These are phyloP conservation scores for Helleia helle DNA, from an alignment of 2,888 invertebrate genomes.

Conservation along the genomic window DNA sequence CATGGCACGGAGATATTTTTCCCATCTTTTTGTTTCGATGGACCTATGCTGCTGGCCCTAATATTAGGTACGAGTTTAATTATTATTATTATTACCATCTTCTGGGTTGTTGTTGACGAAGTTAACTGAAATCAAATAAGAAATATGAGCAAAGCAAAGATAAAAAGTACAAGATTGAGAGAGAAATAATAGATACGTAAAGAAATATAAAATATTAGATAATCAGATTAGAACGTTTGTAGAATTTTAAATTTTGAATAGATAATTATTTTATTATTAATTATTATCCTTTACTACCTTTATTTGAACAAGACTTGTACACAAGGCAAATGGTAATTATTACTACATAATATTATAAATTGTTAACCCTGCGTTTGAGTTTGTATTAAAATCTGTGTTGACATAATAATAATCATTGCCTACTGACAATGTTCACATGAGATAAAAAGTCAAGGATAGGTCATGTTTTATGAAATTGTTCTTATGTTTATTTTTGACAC, in stretches of 20 bases:
- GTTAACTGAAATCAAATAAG: conserved; percentile 21
- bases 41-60: too few relatives aligned
- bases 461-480: not conserved
- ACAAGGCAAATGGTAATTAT: too few relatives aligned
- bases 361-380: not conserved
- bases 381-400: not conserved
- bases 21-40: too few relatives aligned
- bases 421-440: too few relatives aligned
- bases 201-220: not conserved
- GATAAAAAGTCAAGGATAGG: not conserved
- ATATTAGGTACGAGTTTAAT: too few relatives aligned
- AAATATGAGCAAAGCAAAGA: conserved; percentile 6
- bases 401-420: too few relatives aligned
- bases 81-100: not conserved
- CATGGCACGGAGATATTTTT: too few relatives aligned
- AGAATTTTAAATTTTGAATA: too few relatives aligned
- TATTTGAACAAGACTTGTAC: too few relatives aligned
- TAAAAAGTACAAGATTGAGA: not conserved
- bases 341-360: too few relatives aligned
- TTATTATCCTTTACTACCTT: too few relatives aligned
- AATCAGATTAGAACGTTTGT: not conserved
- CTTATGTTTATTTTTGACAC: not conserved
- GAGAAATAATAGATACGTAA: not conserved
- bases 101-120: conserved; percentile 24
- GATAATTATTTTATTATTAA: too few relatives aligned